Evolutionary conservation across 2,113 vertebrate genomes (phyloP).

Genomic region (Mastomys natalensis): DNA sequence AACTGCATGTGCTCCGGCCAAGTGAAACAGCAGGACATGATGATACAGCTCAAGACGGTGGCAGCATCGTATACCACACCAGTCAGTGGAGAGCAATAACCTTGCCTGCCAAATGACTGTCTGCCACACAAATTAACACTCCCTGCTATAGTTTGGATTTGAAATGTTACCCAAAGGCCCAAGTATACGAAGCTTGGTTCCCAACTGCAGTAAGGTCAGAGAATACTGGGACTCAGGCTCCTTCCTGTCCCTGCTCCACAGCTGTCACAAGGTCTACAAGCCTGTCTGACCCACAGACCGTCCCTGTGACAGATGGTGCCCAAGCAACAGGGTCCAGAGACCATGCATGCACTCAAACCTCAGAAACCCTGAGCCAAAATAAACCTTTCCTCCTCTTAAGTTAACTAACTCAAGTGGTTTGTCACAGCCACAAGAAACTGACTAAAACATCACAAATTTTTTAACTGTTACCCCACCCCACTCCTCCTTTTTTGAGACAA

Average conservation of each 20-base stretch:
- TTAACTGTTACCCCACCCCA: neutral
- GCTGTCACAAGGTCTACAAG: neutral
- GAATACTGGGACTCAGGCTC: neutral
- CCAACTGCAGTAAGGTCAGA: neutral
- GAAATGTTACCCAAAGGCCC: neutral
- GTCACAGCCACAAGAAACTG: neutral
- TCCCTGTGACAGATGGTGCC: neutral
- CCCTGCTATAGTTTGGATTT: neutral
- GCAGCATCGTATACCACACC: neutral
- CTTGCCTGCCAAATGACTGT: neutral
- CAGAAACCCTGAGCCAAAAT: neutral
- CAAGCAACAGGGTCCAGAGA: neutral
- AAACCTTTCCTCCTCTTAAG: neutral
- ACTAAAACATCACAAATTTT: neutral
- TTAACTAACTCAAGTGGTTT: neutral
- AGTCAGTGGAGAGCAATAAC: neutral
- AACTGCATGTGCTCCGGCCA: neutral
- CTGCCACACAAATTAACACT: neutral
- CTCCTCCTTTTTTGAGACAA: neutral
- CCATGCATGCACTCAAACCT: neutral
- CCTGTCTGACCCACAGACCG: neutral
- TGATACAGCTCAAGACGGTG: neutral
- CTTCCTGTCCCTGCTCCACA: neutral
- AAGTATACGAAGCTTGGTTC: neutral
- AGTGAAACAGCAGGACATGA: accelerated